Evolutionary conservation across 2,888 invertebrate species (phyloP).

Genomic region (Piscicola geometra): DNA sequence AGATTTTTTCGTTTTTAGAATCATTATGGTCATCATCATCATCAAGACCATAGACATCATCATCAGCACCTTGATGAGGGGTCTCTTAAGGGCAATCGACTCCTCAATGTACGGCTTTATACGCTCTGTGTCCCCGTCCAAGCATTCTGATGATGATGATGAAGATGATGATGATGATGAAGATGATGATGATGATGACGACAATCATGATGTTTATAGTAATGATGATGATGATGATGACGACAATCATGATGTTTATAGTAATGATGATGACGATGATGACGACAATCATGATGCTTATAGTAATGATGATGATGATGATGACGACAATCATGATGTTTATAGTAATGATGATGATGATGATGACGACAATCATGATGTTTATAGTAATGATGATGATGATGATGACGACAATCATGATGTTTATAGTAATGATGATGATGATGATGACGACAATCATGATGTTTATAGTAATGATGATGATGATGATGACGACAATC

Average conservation of each 20-base stretch:
- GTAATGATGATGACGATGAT: slow-evolving; percentile 51
- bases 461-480: neutral
- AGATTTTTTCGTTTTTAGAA: no score
- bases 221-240: neutral
- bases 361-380: slow-evolving; percentile 23
- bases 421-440: no score
- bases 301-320: slow-evolving; percentile 27
- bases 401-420: neutral
- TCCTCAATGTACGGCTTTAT: slow-evolving; percentile 6
- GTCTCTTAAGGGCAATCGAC: neutral
- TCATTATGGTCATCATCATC: no score
- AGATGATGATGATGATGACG: no score
- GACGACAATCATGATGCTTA: slow-evolving; percentile 59
- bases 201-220: neutral
- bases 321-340: neutral
- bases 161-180: neutral
- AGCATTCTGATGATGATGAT: slow-evolving; percentile 11
- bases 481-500: slow-evolving; percentile 16
- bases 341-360: neutral
- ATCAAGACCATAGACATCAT: slow-evolving; percentile 67
- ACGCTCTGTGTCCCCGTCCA: neutral
- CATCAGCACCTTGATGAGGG: slow-evolving; percentile 56
- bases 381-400: slow-evolving; percentile 52
- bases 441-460: neutral
- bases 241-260: slow-evolving; percentile 19